Conservation (phyloP, 1,140 invertebrate species). For the Anadara kagoshimensis region DNA sequence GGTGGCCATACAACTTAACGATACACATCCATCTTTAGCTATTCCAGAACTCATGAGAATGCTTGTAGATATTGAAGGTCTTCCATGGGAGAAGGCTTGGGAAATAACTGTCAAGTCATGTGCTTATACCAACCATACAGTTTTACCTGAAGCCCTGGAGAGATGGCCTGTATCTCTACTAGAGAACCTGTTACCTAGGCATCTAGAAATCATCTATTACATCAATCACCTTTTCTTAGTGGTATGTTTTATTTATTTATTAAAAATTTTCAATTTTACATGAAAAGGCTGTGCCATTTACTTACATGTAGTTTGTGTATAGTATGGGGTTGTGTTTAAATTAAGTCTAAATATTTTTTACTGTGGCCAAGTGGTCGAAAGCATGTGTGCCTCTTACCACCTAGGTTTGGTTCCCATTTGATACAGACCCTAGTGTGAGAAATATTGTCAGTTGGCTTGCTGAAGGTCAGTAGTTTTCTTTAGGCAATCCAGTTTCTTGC, state of each 20-base stretch:
- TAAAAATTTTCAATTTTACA: too few species aligned
- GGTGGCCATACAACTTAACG: conserved; percentile 99
- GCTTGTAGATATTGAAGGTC: conserved; percentile 93
- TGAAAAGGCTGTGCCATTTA: too few species aligned
- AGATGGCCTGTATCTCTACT: conserved; percentile 95
- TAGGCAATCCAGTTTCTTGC: too few species aligned
- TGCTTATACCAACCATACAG: conserved; percentile 98
- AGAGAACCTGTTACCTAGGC: conserved; percentile 92
- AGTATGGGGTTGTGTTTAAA: too few species aligned
- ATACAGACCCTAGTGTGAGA: too few species aligned
- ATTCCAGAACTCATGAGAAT: conserved; percentile 99
- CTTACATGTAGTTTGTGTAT: too few species aligned
- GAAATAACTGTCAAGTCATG: conserved; percentile 90
- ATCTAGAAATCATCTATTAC: conserved; percentile 98
- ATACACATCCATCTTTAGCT: conserved; percentile 98
- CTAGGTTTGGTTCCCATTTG: too few species aligned
- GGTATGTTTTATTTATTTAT: conserved; percentile 46
- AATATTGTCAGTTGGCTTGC: too few species aligned
- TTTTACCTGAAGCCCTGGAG: conserved; percentile 98
- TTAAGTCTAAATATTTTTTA: too few species aligned
- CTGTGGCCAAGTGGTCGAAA: too few species aligned
- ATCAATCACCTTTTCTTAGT: conserved; percentile 78
- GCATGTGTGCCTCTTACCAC: too few species aligned
- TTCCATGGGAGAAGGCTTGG: conserved; percentile 97
- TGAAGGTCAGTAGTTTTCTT: too few species aligned